Percentiles rank a stretch among this genome's conserved stretches.
Evolutionary conservation across 2,888 invertebrate species (phyloP).

Genomic region (Hirtodrosophila trivittata): DNA sequence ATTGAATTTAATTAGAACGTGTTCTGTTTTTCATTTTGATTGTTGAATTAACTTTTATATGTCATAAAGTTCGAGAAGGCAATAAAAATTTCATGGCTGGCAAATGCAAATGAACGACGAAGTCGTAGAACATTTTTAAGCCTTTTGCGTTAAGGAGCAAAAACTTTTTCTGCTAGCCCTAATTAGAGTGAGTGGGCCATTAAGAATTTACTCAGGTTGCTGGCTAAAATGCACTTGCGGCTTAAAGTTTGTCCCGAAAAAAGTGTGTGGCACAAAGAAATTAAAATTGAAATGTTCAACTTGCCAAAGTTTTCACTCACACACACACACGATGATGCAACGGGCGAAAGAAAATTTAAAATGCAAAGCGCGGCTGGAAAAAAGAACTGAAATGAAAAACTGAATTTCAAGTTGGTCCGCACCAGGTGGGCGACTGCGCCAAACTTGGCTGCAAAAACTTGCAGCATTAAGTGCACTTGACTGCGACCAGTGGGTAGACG

Average conservation of each 20-base stretch:
- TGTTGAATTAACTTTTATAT: slow-evolving; percentile 67
- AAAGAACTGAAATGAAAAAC: slow-evolving; percentile 32
- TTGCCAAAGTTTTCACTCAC: slow-evolving; percentile 59
- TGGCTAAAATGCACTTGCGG: slow-evolving; percentile 31
- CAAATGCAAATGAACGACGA: slow-evolving; percentile 50
- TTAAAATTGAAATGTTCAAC: slow-evolving; percentile 75
- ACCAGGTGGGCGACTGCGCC: slow-evolving; percentile 58
- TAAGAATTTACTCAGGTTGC: slow-evolving; percentile 49
- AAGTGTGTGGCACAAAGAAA: slow-evolving; percentile 60
- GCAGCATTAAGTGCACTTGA: slow-evolving; percentile 74
- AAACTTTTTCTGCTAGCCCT: slow-evolving; percentile 48
- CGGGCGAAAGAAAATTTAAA: slow-evolving; percentile 58
- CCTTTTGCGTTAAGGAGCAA: slow-evolving; percentile 22
- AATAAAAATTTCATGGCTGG: slow-evolving; percentile 43
- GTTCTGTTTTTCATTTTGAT: slow-evolving; percentile 65
- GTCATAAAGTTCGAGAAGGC: slow-evolving; percentile 61
- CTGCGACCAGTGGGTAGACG: slow-evolving; percentile 20
- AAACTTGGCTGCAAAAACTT: slow-evolving; percentile 64
- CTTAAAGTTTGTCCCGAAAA: slow-evolving; percentile 57
- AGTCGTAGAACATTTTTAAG: slow-evolving; percentile 16
- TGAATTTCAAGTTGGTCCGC: slow-evolving; percentile 60
- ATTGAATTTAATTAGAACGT: slow-evolving; percentile 78
- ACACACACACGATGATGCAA: slow-evolving; percentile 18
- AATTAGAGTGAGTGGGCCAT: slow-evolving; percentile 65
- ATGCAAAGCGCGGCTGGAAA: slow-evolving; percentile 58